Percentiles rank a stretch among this genome's conserved stretches.
phyloP scores from a whole-genome alignment of 2,888 invertebrate species.

The Griposia aprilina region DNA sequence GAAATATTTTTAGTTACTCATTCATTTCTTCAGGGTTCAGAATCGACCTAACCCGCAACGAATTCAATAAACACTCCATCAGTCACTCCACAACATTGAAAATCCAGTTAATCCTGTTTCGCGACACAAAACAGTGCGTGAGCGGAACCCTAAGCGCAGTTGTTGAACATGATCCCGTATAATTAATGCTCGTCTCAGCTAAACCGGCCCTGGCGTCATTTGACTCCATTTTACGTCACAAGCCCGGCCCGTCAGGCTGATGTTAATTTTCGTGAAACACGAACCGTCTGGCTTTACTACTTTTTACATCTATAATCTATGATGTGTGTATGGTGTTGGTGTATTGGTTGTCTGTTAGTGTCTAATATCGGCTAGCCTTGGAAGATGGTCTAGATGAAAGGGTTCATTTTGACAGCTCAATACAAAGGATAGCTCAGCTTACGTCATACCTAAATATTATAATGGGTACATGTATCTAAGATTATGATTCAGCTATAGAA shows the following conservation, averaged over 20 bases:
- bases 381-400: constrained; percentile 29
- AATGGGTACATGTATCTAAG: not conserved
- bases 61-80: constrained; percentile 32
- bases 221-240: constrained; percentile 76
- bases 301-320: constrained; percentile 70
- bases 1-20: not conserved
- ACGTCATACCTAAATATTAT: not conserved
- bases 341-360: constrained; percentile 35
- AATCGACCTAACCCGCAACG: not conserved
- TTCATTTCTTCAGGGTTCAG: not conserved
- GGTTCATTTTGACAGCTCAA: constrained; percentile 44
- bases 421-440: constrained; percentile 33
- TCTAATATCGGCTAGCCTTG: constrained; percentile 30
- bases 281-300: constrained; percentile 79
- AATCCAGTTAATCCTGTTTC: constrained; percentile 65
- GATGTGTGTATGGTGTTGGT: constrained; percentile 52
- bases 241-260: constrained; percentile 75
- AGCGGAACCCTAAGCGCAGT: constrained; percentile 69
- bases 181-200: constrained; percentile 85
- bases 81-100: constrained; percentile 38
- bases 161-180: constrained; percentile 81
- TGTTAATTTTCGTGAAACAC: constrained; percentile 85
- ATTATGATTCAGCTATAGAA: not conserved
- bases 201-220: constrained; percentile 76
- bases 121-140: constrained; percentile 62